A percentile compares a stretch with the other conserved stretches of the same genome.
These are phyloP conservation scores for Uropetala carovei DNA, from an alignment of 2,888 invertebrate species.

Conservation along the genomic window DNA sequence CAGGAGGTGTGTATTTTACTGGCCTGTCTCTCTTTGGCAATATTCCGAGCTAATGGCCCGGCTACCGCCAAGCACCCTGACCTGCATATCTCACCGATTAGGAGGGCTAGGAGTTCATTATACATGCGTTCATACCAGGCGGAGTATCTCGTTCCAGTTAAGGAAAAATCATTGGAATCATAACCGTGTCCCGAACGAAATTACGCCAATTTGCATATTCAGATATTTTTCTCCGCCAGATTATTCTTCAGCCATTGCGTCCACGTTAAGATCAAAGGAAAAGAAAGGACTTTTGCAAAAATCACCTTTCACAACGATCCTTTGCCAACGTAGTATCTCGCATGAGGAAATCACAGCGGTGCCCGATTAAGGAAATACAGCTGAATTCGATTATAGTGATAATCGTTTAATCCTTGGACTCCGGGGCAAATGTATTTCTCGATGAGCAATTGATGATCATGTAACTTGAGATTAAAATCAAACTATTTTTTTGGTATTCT, in stretches of 20 bases:
- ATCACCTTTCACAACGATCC: not conserved
- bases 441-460: no score
- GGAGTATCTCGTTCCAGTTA: not conserved
- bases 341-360: no score
- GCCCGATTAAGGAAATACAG: no score
- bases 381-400: no score
- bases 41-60: constrained; percentile 6
- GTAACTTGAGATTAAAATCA: no score
- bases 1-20: no score
- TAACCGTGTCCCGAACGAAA: not conserved
- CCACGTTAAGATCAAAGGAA: not conserved
- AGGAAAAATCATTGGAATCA: not conserved
- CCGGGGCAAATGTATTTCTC: no score
- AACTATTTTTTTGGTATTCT: no score
- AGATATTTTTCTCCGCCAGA: not conserved
- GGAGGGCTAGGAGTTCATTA: not conserved
- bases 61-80: not conserved
- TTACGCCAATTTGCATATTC: not conserved
- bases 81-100: not conserved
- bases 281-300: not conserved
- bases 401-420: no score
- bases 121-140: not conserved
- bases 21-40: not conserved
- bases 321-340: no score
- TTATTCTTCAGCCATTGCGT: not conserved